phyloP scores from a whole-genome alignment of 2,888 invertebrate species.

The Torymus tubicola region DNA sequence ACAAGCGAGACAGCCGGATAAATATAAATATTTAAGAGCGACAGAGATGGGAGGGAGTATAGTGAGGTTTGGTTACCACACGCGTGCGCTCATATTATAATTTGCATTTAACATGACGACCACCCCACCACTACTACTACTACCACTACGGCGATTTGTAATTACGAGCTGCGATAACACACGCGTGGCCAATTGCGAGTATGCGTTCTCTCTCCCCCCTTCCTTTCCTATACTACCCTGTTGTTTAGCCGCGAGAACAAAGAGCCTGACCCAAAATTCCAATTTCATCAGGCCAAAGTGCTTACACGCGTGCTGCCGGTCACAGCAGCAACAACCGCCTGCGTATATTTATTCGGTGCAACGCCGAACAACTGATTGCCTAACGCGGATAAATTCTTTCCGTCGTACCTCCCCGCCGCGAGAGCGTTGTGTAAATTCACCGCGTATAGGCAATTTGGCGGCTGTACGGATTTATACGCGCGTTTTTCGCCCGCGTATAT shows the following conservation, averaged over 20 bases:
- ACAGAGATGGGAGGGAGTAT: no score
- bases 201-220: neutral
- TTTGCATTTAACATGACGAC: constrained; percentile 37
- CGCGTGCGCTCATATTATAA: constrained; percentile 32
- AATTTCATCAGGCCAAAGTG: constrained; percentile 34
- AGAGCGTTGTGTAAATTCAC: no score
- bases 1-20: no score
- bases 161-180: constrained; percentile 42
- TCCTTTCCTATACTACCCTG: neutral
- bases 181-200: constrained; percentile 19
- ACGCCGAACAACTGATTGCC: constrained; percentile 42
- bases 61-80: no score
- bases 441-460: no score
- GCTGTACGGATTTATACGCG: no score
- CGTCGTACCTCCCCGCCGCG: no score
- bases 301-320: neutral
- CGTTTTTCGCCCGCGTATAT: no score
- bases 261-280: constrained; percentile 40
- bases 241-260: constrained; percentile 29
- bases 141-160: constrained; percentile 22
- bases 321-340: neutral
- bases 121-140: no score
- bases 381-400: neutral
- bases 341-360: constrained; percentile 39
- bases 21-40: no score